Conservation (phyloP, 2,797 vertebrate genomes). For the Margarornis squamiger region DNA sequence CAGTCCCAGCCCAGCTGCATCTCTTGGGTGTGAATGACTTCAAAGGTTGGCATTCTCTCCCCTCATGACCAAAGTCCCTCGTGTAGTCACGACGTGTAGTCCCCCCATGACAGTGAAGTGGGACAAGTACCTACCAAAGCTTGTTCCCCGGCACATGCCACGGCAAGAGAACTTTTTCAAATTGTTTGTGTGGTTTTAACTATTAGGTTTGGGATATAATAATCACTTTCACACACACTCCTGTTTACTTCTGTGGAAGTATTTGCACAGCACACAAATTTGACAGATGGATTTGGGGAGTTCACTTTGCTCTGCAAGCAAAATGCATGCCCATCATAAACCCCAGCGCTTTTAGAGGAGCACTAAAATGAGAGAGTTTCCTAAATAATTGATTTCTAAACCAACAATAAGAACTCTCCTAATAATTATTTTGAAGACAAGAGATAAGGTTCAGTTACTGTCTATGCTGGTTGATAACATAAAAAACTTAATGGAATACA, state of each 20-base stretch:
- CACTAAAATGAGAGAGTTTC: constrained; percentile 18
- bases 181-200: background rate
- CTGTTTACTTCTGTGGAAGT: background rate
- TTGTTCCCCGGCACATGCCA: background rate
- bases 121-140: background rate
- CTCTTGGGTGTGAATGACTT: background rate
- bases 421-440: constrained; percentile 50
- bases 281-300: constrained; percentile 1
- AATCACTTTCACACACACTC: background rate
- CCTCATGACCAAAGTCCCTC: background rate
- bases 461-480: constrained; percentile 10
- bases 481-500: constrained; percentile 52
- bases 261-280: constrained; percentile 21
- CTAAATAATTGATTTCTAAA: constrained; percentile 50
- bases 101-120: background rate
- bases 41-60: background rate
- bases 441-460: constrained; percentile 39
- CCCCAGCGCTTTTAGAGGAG: background rate
- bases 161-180: background rate
- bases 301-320: background rate
- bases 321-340: background rate
- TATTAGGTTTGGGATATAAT: background rate
- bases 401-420: constrained; percentile 26
- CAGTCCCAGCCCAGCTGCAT: background rate
- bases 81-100: background rate